These are phyloP conservation scores for Goniozus legneri DNA, from an alignment of 1,140 invertebrate species.

Conservation along the genomic window DNA sequence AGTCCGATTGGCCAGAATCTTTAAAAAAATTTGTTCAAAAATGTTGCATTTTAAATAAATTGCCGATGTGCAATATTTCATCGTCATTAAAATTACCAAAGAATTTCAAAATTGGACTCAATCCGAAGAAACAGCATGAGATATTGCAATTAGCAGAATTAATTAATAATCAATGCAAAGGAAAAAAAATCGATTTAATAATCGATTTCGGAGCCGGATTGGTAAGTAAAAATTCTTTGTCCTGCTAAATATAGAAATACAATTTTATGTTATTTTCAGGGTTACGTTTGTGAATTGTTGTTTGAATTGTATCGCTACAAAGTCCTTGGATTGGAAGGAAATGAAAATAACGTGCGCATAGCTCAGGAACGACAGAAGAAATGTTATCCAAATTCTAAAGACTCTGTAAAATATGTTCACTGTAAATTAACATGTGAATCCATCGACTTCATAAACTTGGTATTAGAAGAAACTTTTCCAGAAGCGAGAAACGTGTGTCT, in stretches of 20 bases:
- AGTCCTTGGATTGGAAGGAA: slow-evolving; percentile 73
- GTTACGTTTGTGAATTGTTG: slow-evolving; percentile 73
- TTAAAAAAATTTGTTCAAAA: slow-evolving; percentile 49
- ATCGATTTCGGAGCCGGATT: slow-evolving; percentile 81
- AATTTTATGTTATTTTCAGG: slow-evolving; percentile 57
- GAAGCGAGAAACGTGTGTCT: slow-evolving; percentile 51
- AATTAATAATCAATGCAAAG: slow-evolving; percentile 56
- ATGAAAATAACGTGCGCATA: slow-evolving; percentile 58
- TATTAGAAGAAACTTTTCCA: slow-evolving; percentile 46
- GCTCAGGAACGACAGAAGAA: slow-evolving; percentile 63
- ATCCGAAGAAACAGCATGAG: slow-evolving; percentile 68
- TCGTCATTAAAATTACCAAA: slow-evolving; percentile 27
- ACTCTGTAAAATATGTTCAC: slow-evolving; percentile 58
- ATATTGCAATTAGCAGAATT: slow-evolving; percentile 60
- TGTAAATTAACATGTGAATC: slow-evolving; percentile 57
- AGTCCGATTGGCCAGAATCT: slow-evolving; percentile 43
- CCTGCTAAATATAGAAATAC: neutral
- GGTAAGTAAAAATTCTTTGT: no score
- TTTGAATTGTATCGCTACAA: slow-evolving; percentile 61
- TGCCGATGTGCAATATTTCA: slow-evolving; percentile 18
- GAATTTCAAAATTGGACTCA: slow-evolving; percentile 48
- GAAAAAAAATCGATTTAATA: slow-evolving; percentile 56
- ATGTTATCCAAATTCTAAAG: slow-evolving; percentile 53
- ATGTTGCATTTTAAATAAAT: slow-evolving; percentile 35
- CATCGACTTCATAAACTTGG: slow-evolving; percentile 44